Conservation (phyloP, 2,888 invertebrate species). For the Cinara cedri region DNA sequence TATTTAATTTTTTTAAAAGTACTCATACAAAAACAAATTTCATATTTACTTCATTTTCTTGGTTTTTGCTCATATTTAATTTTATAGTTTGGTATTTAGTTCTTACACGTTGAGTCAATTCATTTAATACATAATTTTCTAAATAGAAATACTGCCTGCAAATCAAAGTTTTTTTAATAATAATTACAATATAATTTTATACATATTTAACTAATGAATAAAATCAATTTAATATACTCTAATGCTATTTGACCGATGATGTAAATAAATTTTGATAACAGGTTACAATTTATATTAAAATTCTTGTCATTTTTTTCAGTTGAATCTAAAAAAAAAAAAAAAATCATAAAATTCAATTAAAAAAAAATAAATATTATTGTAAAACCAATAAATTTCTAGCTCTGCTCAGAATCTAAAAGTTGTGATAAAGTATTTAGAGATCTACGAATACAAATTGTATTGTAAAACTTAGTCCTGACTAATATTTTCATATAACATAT, state of each 20-base stretch:
- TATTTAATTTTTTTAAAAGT: background rate
- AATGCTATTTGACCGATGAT: slow-evolving; percentile 79
- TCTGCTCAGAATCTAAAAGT: too few relatives aligned
- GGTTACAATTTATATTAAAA: slow-evolving; percentile 47
- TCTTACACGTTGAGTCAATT: slow-evolving; percentile 73
- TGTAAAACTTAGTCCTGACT: too few relatives aligned
- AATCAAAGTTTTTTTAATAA: slow-evolving; percentile 30
- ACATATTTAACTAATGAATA: background rate
- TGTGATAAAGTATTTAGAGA: too few relatives aligned
- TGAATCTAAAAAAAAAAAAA: slow-evolving; percentile 29
- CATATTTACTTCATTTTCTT: slow-evolving; percentile 64
- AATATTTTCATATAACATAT: too few relatives aligned
- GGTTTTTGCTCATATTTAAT: slow-evolving; percentile 68
- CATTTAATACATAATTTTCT: slow-evolving; percentile 82
- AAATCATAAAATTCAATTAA: background rate
- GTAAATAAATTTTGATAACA: slow-evolving; percentile 65
- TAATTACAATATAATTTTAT: slow-evolving; percentile 1
- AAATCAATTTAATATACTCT: slow-evolving; percentile 58
- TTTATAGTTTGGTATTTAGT: slow-evolving; percentile 60
- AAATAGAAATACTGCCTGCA: slow-evolving; percentile 78
- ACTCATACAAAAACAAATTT: slow-evolving; percentile 1
- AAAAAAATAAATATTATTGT: background rate
- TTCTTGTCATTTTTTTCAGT: background rate
- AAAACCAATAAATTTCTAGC: background rate
- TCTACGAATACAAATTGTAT: too few relatives aligned